These are phyloP conservation scores for Megatriorchis doriae DNA, from an alignment of 2,113 vertebrate genomes.

Conservation along the genomic window DNA sequence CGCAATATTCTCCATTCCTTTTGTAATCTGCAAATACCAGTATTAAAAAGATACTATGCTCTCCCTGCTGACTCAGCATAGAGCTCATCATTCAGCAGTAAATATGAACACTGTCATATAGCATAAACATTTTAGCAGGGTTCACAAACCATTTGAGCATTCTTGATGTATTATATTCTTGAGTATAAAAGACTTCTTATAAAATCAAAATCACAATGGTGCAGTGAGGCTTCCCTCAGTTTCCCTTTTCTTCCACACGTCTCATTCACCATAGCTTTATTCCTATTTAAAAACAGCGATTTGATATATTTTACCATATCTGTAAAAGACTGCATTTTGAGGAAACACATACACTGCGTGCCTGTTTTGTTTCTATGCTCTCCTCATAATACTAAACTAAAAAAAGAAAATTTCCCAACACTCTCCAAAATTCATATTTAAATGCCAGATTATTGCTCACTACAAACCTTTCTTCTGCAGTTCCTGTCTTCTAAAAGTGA, in stretches of 20 bases:
- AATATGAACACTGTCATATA: not conserved
- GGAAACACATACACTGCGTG: not conserved
- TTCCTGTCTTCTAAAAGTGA: constrained; percentile 12
- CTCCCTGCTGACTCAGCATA: not conserved
- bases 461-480: constrained; percentile 73
- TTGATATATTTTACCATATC: not conserved
- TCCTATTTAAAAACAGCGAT: not conserved
- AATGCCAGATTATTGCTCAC: not conserved
- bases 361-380: not conserved
- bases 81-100: not conserved
- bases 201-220: not conserved
- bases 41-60: not conserved
- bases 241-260: not conserved
- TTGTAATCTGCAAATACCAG: not conserved
- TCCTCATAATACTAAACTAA: not conserved
- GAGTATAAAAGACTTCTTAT: not conserved
- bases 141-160: not conserved
- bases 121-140: not conserved
- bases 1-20: not conserved
- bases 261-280: not conserved
- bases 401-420: not conserved
- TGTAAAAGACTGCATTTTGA: not conserved
- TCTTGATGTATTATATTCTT: not conserved
- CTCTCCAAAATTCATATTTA: not conserved
- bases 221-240: not conserved